Base-by-base conservation (phyloP, 2,797 vertebrate genomes). In the Ctenosaura bakeri region DNA sequence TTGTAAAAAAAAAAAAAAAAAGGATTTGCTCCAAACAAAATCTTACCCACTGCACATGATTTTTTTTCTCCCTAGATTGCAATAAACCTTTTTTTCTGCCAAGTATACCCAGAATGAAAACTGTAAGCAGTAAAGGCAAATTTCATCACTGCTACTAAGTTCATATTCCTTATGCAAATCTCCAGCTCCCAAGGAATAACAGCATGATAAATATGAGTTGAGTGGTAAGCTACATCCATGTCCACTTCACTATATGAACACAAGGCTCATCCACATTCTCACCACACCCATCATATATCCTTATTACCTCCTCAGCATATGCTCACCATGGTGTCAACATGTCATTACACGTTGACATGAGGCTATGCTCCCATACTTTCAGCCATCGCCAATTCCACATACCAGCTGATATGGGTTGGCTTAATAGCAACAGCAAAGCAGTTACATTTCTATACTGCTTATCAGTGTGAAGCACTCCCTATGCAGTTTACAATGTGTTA, bases 11-110 rank as follows among this genome's bases (percentile, higher is more conserved):
- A 46, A 46, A 46, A 46, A 46, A 46, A 46, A 46, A 38, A 94
- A 94, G 22, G 32, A 18, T 74, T 94, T 91, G 88, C 73, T 90
- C 59, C 88, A 69, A 62, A 88, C 38, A 87, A 89, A 77, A 77
- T 62, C 64, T 50, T 74, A 76, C 29, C 83, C 35, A 83, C 62
- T 42, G 26, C 50, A 77, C n/a, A 20, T 1, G 24, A 14, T 24
- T 2, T 32, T 73, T n/a, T 54, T 18, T 18, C 59, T 32, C 20
- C 56, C 20, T 52, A 22, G 35, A 26, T 74, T 22, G 26, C 74
- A 66, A 56, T 54, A 42, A 77, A 59, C 18, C 46, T 13, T 69
- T 80, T 35, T 80, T 35, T 78, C 46, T 81, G 26, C n/a, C 50
- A 85, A 29, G 54, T 16, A 46, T 54, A 50, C 20, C 46, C 77